Evolutionary conservation across 2,797 vertebrate genomes (phyloP).

Genomic region (Tadarida brasiliensis): DNA sequence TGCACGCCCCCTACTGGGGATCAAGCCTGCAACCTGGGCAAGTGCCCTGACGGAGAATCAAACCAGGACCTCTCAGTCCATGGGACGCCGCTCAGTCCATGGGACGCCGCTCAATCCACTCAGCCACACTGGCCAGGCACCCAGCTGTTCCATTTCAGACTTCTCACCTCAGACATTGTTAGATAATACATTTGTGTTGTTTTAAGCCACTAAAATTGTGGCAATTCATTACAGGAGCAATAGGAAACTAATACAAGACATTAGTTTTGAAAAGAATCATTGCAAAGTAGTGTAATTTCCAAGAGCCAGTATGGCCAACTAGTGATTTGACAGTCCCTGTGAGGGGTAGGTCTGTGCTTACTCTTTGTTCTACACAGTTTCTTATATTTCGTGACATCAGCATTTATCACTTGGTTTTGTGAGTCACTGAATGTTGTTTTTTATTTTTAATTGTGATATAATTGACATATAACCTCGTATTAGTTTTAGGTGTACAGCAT

Average conservation of each 20-base stretch:
- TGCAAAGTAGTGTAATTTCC: neutral
- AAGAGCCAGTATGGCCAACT: neutral
- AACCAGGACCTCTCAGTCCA: no score
- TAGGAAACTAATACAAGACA: neutral
- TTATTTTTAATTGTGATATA: neutral
- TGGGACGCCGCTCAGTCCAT: no score
- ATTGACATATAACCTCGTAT: neutral
- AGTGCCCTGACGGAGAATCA: no score
- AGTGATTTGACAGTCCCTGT: neutral
- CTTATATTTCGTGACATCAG: neutral
- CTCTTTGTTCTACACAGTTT: neutral
- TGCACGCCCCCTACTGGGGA: no score
- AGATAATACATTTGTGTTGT: neutral
- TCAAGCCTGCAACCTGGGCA: no score
- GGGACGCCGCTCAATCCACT: no score
- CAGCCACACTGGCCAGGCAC: no score
- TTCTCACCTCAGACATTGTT: neutral
- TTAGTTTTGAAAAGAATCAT: neutral
- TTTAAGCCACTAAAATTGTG: neutral
- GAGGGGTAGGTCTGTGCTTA: neutral
- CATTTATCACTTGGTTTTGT: neutral
- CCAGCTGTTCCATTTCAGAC: neutral
- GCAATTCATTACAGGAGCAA: neutral
- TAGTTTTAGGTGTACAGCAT: neutral
- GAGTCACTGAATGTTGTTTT: neutral